A percentile compares a stretch with the other conserved stretches of the same genome.
These are phyloP conservation scores for Squalus acanthias DNA, from an alignment of 2,797 vertebrate species.

Conservation along the genomic window DNA sequence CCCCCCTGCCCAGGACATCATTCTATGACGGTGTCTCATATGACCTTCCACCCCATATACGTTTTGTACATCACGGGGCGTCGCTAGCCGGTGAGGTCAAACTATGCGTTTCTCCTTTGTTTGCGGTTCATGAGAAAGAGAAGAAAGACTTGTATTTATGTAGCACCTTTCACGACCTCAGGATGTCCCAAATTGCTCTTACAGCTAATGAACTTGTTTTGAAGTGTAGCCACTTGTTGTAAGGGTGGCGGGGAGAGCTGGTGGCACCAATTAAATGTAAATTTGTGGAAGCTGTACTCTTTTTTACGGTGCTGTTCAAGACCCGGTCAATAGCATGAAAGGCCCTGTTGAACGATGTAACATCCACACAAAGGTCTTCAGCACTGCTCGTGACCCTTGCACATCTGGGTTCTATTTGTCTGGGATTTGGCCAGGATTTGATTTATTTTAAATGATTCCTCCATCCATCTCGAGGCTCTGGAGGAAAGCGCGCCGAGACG, in stretches of 20 bases:
- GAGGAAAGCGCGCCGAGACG: not conserved
- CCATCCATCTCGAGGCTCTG: not conserved
- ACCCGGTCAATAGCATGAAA: not conserved
- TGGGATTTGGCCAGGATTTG: not conserved
- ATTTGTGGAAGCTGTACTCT: not conserved
- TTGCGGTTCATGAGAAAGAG: not conserved
- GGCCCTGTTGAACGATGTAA: not conserved
- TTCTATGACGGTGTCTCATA: not conserved
- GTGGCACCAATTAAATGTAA: not conserved
- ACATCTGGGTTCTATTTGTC: not conserved
- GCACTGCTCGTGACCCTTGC: not conserved
- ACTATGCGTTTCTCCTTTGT: not conserved
- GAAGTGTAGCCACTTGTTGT: too few relatives aligned
- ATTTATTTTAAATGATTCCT: conserved; percentile 8
- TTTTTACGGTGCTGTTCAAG: not conserved
- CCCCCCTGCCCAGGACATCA: too few relatives aligned
- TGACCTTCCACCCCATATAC: not conserved
- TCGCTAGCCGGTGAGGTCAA: too few relatives aligned
- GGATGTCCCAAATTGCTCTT: not conserved
- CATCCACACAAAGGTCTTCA: not conserved
- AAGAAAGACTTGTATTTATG: too few relatives aligned
- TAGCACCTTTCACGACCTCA: too few relatives aligned
- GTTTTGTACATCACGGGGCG: not conserved
- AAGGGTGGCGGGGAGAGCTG: too few relatives aligned
- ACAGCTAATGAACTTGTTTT: not conserved